phyloP scores from a whole-genome alignment of 2,888 invertebrate species.

The Deilephila elpenor region DNA sequence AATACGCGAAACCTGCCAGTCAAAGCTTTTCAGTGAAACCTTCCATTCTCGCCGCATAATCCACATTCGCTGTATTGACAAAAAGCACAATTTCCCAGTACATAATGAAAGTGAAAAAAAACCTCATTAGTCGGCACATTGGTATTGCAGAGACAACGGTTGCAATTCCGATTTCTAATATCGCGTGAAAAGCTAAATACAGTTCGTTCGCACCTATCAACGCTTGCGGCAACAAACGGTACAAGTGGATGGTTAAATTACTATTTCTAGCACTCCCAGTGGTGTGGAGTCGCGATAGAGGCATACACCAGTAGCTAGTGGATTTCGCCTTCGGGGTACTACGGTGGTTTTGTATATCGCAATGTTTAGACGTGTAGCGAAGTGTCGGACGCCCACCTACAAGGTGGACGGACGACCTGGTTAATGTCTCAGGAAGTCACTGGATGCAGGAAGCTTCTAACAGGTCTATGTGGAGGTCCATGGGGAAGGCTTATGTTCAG shows the following conservation, averaged over 20 bases:
- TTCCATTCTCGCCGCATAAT: not conserved
- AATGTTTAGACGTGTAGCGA: not conserved
- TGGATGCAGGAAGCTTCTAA: too few species aligned
- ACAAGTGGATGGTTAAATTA: slow-evolving; percentile 24
- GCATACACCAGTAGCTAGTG: slow-evolving; percentile 37
- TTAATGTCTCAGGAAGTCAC: too few species aligned
- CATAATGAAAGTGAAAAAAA: slow-evolving; percentile 15
- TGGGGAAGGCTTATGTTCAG: too few species aligned
- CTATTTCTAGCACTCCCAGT: slow-evolving; percentile 25
- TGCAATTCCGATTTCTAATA: slow-evolving; percentile 29
- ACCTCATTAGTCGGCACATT: slow-evolving; percentile 11
- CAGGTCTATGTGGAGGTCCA: too few species aligned
- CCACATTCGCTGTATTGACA: slow-evolving; percentile 10
- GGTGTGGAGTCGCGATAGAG: slow-evolving; percentile 37
- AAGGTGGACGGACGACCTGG: too few species aligned
- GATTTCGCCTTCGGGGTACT: slow-evolving; percentile 30
- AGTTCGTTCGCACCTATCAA: slow-evolving; percentile 28
- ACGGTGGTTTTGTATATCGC: slow-evolving; percentile 30
- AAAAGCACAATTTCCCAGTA: slow-evolving; percentile 23
- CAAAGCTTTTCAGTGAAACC: not conserved
- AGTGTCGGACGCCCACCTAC: too few species aligned
- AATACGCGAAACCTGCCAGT: not conserved
- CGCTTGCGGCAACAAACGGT: slow-evolving; percentile 30
- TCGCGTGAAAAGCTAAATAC: slow-evolving; percentile 22
- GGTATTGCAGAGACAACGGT: slow-evolving; percentile 21